A percentile compares a stretch with the other conserved stretches of the same genome.
These are phyloP conservation scores for Notospermus geniculatus DNA, from an alignment of 1,140 invertebrate genomes.

Conservation along the genomic window DNA sequence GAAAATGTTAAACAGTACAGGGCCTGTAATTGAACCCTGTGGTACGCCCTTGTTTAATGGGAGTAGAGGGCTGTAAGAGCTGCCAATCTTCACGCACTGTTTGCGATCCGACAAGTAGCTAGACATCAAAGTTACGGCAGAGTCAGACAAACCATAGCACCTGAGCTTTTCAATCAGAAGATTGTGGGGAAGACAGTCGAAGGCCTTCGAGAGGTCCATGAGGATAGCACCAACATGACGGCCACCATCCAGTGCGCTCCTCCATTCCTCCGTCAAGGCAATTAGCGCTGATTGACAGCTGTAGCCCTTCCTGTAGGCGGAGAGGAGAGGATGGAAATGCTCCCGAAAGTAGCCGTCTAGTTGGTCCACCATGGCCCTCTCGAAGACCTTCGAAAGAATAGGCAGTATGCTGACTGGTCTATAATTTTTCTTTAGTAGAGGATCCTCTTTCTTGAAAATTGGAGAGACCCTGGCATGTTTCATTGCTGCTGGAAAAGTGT, in stretches of 20 bases:
- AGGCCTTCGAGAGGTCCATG: conserved; percentile 16
- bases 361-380: neutral
- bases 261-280: conserved; percentile 12
- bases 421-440: conserved; percentile 12
- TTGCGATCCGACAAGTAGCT: neutral
- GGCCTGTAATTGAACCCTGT: conserved; percentile 3
- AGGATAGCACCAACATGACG: conserved; percentile 9
- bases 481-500: neutral
- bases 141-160: conserved; percentile 9
- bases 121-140: conserved; percentile 7
- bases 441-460: conserved; percentile 15
- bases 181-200: conserved; percentile 16
- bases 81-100: neutral
- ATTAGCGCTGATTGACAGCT: conserved; percentile 9
- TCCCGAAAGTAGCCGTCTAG: neutral
- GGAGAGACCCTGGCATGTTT: conserved; percentile 10
- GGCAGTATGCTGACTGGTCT: conserved; percentile 10
- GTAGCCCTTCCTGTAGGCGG: conserved; percentile 7
- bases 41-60: conserved; percentile 5
- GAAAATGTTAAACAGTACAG: conserved; percentile 9
- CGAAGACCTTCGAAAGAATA: conserved; percentile 3
- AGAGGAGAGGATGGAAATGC: conserved; percentile 3
- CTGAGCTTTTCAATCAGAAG: conserved; percentile 13
- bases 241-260: conserved; percentile 1
- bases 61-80: neutral